Evolutionary conservation across 2,797 vertebrate species (phyloP).

Genomic region (Notamacropus eugenii): DNA sequence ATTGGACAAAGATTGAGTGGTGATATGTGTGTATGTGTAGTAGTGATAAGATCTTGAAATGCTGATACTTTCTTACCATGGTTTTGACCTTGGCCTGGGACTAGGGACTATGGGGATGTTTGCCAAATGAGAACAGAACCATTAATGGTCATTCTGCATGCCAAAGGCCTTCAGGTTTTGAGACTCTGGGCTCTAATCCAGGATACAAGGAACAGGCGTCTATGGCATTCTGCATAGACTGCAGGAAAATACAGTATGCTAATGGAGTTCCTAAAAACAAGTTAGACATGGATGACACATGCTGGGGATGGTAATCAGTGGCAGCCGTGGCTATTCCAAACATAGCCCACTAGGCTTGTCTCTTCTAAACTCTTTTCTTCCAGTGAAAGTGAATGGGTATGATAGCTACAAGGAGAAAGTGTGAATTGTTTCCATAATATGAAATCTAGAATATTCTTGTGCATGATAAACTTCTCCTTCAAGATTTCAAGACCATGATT

Average conservation of each 20-base stretch:
- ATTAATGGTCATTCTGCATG: not conserved
- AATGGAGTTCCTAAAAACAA: not conserved
- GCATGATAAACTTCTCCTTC: not conserved
- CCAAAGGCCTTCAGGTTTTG: not conserved
- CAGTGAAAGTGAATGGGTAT: not conserved
- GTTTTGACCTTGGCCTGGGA: not conserved
- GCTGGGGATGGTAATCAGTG: rapidly evolving
- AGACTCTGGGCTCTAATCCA: conserved; percentile 24
- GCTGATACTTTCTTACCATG: conserved; percentile 6
- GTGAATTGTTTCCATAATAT: not conserved
- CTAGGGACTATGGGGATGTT: not conserved
- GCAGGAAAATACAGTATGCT: not conserved
- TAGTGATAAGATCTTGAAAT: conserved; percentile 41
- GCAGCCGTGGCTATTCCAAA: not conserved
- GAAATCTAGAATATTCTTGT: not conserved
- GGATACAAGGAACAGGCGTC: not conserved
- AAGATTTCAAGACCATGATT: not conserved
- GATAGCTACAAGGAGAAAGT: not conserved
- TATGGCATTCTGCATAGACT: not conserved
- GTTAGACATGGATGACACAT: not conserved
- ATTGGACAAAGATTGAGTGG: conserved; percentile 54
- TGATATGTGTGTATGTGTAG: not conserved
- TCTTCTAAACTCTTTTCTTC: not conserved
- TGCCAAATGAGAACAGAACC: not conserved
- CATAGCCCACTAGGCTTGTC: not conserved